Conservation (phyloP, 2,797 vertebrate species). For the Ceryle rudis region DNA sequence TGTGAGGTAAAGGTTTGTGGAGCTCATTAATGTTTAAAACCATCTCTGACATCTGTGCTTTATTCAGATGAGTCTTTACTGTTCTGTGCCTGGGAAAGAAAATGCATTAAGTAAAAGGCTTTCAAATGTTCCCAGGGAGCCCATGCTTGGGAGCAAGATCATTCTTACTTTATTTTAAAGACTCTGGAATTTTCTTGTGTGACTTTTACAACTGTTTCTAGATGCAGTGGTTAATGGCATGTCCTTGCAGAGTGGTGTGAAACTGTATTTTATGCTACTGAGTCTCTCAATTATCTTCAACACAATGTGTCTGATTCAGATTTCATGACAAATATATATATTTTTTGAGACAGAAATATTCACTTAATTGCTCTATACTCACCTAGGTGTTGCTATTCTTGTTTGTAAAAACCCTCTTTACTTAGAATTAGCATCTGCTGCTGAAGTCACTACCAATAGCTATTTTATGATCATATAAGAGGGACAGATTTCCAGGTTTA, state of each 20-base stretch:
- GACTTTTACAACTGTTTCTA: neutral
- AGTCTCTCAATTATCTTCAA: neutral
- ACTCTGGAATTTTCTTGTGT: neutral
- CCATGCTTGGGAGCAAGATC: neutral
- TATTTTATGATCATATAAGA: neutral
- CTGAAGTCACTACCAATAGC: neutral
- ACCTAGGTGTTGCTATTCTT: neutral
- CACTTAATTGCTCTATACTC: neutral
- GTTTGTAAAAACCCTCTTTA: neutral
- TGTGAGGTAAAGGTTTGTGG: neutral
- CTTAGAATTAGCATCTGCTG: neutral
- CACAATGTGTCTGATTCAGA: neutral
- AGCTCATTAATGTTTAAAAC: slow-evolving; percentile 12
- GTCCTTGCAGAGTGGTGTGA: neutral
- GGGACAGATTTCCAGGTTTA: neutral
- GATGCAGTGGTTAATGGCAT: neutral
- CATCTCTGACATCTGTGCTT: neutral
- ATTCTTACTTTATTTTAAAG: neutral
- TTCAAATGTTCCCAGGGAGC: neutral
- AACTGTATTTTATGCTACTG: neutral
- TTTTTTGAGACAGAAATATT: neutral
- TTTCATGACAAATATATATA: neutral
- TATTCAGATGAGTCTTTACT: neutral
- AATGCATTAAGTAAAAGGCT: neutral
- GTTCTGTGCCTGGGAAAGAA: neutral